Evolutionary conservation across 2,888 invertebrate genomes (phyloP).

Genomic region (Liopterus haemorrhoidalis): DNA sequence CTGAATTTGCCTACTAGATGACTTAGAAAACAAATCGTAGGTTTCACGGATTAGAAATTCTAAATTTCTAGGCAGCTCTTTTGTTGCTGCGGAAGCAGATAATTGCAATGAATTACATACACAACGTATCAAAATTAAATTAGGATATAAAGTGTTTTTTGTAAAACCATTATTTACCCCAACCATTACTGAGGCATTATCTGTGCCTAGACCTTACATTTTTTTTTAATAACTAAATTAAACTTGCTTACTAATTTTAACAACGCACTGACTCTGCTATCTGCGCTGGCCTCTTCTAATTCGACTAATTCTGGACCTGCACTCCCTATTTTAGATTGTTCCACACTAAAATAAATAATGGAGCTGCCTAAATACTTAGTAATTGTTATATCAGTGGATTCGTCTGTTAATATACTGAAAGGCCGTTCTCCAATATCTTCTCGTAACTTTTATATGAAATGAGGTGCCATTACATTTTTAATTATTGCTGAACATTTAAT

Average conservation of each 20-base stretch:
- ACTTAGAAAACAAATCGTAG: conserved; percentile 37
- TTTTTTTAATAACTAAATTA: conserved; percentile 32
- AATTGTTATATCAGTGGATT: conserved; percentile 32
- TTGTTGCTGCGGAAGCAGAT: conserved; percentile 34
- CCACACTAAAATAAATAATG: conserved; percentile 26
- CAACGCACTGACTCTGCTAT: conserved; percentile 25
- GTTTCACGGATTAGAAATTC: conserved; percentile 36
- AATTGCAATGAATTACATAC: conserved; percentile 40
- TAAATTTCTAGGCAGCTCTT: conserved; percentile 35
- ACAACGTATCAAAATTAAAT: conserved; percentile 37
- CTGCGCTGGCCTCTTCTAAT: conserved; percentile 26
- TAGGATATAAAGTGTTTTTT: conserved; percentile 36
- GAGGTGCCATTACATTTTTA: conserved; percentile 27
- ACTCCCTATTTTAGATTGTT: conserved; percentile 27
- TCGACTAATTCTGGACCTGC: conserved; percentile 29
- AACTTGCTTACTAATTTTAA: conserved; percentile 19
- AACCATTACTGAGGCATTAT: conserved; percentile 40
- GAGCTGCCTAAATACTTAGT: conserved; percentile 29
- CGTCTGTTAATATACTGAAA: conserved; percentile 32
- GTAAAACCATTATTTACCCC: conserved; percentile 39
- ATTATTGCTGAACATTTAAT: conserved; percentile 31
- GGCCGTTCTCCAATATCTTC: conserved; percentile 30
- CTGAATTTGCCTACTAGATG: conserved; percentile 27
- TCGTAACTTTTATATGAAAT: conserved; percentile 24
- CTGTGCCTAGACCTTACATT: conserved; percentile 38